Evolutionary conservation across 2,797 vertebrate genomes (phyloP).

Genomic region (Acipenser ruthenus): DNA sequence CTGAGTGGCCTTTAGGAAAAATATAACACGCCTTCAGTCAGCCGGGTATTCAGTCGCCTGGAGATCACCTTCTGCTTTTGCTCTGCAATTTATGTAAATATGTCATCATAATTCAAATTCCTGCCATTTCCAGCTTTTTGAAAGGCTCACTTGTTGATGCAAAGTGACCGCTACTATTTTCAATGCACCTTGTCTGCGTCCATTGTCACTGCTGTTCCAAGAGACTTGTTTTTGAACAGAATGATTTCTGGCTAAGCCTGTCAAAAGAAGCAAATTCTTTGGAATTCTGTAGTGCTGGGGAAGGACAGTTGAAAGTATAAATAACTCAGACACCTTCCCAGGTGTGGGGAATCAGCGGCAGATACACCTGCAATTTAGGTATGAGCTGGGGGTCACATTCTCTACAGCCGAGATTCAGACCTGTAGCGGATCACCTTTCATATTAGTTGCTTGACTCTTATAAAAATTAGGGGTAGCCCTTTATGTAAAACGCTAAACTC

Average conservation of each 20-base stretch:
- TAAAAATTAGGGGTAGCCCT: no score
- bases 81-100: conserved; percentile 15
- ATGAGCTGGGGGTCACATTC: neutral
- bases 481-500: no score
- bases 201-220: neutral
- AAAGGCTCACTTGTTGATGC: neutral
- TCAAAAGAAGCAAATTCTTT: neutral
- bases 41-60: conserved; percentile 19
- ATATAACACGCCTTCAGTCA: conserved; percentile 18
- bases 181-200: neutral
- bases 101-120: conserved; percentile 18
- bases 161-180: neutral
- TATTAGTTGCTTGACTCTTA: no score
- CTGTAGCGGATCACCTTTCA: no score
- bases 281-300: conserved; percentile 21
- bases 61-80: conserved; percentile 8
- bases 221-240: neutral
- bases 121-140: conserved; percentile 8
- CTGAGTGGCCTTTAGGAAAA: conserved; percentile 14
- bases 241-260: neutral
- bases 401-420: neutral
- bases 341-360: conserved; percentile 56
- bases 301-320: conserved; percentile 60
- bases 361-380: conserved; percentile 47
- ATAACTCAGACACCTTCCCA: conserved; percentile 57